phyloP scores from a whole-genome alignment of 2,888 invertebrate genomes.

The Leuctra nigra region DNA sequence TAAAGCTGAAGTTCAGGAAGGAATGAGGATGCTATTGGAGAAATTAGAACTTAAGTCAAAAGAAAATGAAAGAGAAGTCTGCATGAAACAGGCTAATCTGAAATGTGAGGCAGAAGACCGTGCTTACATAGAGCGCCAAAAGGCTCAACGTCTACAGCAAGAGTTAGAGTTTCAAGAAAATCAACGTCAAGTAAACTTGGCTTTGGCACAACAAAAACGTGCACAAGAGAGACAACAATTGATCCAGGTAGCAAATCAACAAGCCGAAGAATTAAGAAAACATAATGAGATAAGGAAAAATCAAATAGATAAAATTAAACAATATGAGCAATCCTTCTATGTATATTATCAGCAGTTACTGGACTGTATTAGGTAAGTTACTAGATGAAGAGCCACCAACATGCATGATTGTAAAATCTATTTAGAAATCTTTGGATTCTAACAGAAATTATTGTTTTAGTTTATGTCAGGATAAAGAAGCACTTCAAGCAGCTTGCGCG shows the following conservation, averaged over 20 bases:
- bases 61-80: background rate
- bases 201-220: slow-evolving; percentile 19
- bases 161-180: slow-evolving; percentile 21
- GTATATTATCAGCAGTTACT: slow-evolving; percentile 27
- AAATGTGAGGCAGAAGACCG: background rate
- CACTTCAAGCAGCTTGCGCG: slow-evolving; percentile 6
- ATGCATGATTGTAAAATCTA: too few species aligned
- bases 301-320: slow-evolving; percentile 27
- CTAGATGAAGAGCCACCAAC: too few species aligned
- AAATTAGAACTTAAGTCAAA: background rate
- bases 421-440: too few species aligned
- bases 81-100: background rate
- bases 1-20: background rate
- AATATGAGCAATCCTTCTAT: slow-evolving; percentile 23
- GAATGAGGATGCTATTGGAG: background rate
- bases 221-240: slow-evolving; percentile 10
- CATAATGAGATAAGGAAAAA: slow-evolving; percentile 31
- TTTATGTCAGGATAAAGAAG: slow-evolving; percentile 21
- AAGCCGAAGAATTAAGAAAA: slow-evolving; percentile 19
- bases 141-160: slow-evolving; percentile 8
- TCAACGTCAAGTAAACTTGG: slow-evolving; percentile 17
- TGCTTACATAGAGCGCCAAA: background rate
- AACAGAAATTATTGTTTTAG: slow-evolving; percentile 22
- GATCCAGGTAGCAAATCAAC: slow-evolving; percentile 15
- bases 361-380: slow-evolving; percentile 28